Percentiles rank a stretch among this genome's conserved stretches.
Conservation (phyloP, 2,797 vertebrate species). For the Eutrigla gurnardus region DNA sequence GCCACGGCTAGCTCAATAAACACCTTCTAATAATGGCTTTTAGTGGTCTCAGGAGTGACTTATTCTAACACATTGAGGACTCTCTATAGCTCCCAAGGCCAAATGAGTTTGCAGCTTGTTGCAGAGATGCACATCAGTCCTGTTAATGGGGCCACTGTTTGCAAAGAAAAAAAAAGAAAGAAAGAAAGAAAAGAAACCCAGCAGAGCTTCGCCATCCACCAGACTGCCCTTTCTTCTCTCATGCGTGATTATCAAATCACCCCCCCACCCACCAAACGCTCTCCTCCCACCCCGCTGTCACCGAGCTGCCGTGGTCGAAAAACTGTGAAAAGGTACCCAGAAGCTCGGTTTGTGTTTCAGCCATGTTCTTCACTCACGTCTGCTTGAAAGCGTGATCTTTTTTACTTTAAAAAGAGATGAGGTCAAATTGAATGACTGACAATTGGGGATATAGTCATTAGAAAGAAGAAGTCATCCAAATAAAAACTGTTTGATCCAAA, state of each 20-base stretch:
- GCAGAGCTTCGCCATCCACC: conserved; percentile 59
- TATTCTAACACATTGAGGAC: conserved; percentile 71
- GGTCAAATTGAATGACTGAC: conserved; percentile 16
- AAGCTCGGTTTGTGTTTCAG: conserved; percentile 4
- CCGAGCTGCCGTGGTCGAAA: conserved; percentile 55
- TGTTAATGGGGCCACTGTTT: conserved; percentile 73
- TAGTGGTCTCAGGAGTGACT: conserved; percentile 77
- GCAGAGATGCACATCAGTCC: conserved; percentile 73
- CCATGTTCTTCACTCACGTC: not conserved
- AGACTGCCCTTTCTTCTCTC: conserved; percentile 68
- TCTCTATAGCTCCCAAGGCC: conserved; percentile 73
- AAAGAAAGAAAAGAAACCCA: conserved; percentile 26
- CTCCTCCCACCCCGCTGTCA: conserved; percentile 60
- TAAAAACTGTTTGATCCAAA: conserved; percentile 10
- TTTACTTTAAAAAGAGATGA: conserved; percentile 17
- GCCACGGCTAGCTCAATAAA: conserved; percentile 77
- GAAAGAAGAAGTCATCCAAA: conserved; percentile 5
- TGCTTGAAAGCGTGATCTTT: conserved; percentile 15
- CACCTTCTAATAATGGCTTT: conserved; percentile 81
- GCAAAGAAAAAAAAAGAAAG: conserved; percentile 10
- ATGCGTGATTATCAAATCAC: conserved; percentile 71
- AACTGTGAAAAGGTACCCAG: conserved; percentile 28
- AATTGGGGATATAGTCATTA: conserved; percentile 1
- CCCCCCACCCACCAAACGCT: conserved; percentile 30
- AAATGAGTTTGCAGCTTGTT: conserved; percentile 74